Evolutionary conservation across 2,888 invertebrate species (phyloP).

Genomic region (Macrophya alboannulata): DNA sequence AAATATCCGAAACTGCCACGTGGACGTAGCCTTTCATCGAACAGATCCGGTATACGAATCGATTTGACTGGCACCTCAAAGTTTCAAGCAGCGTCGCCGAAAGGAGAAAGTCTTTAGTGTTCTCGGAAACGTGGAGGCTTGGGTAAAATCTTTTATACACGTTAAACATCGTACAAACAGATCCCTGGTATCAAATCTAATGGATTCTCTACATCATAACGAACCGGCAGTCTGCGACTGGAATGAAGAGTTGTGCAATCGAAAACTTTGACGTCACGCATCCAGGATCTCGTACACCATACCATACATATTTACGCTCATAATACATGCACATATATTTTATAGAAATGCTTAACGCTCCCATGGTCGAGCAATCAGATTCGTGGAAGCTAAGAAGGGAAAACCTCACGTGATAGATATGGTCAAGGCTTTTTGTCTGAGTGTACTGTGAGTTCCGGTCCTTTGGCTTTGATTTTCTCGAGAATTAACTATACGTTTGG

Average conservation of each 20-base stretch:
- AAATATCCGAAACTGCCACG: not conserved
- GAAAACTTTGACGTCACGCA: constrained; percentile 29
- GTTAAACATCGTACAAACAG: not conserved
- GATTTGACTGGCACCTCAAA: not conserved
- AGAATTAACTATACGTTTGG: not conserved
- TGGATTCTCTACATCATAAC: not conserved
- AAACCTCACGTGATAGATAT: not conserved
- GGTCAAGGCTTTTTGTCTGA: not conserved
- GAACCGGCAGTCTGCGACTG: not conserved
- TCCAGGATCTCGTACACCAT: constrained; percentile 7
- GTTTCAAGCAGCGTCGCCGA: constrained; percentile 27
- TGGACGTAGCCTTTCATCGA: not conserved
- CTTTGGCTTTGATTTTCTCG: not conserved
- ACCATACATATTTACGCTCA: not conserved
- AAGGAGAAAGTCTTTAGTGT: constrained; percentile 52
- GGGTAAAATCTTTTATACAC: not conserved
- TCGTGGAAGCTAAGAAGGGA: not conserved
- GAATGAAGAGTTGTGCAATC: not conserved
- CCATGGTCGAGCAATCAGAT: constrained; percentile 20
- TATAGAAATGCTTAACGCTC: not conserved
- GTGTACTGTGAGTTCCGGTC: not conserved
- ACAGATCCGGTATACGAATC: constrained; percentile 34
- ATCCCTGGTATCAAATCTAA: not conserved
- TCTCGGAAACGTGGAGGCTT: constrained; percentile 33
- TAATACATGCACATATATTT: constrained; percentile 9